Percentiles rank a stretch among this genome's conserved stretches.
phyloP scores from a whole-genome alignment of 2,113 vertebrate genomes.

The Chrysemys picta region DNA sequence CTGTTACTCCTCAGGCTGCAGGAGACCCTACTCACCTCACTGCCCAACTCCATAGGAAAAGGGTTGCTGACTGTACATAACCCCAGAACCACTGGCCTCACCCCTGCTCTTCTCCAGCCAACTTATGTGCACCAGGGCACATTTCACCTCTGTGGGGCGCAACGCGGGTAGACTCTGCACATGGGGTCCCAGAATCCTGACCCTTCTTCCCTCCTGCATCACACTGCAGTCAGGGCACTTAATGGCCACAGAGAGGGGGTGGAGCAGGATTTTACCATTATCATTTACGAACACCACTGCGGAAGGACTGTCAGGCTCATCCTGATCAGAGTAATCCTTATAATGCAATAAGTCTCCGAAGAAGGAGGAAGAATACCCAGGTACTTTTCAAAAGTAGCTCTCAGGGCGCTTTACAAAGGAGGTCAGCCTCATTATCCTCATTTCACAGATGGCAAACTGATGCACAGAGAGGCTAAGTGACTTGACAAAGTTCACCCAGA shows the following conservation, averaged over 20 bases:
- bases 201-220: neutral
- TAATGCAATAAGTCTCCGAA: neutral
- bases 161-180: neutral
- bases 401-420: too few species aligned
- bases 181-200: neutral
- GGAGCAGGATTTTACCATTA: neutral
- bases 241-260: neutral
- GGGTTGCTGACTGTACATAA: neutral
- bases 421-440: too few species aligned
- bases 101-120: neutral
- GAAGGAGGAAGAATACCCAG: neutral
- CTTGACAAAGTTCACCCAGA: too few species aligned
- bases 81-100: neutral
- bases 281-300: rapidly evolving
- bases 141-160: neutral
- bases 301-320: neutral
- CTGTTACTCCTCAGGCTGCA: conserved; percentile 13
- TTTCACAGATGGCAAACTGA: too few species aligned
- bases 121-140: neutral
- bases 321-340: neutral
- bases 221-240: rapidly evolving
- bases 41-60: neutral
- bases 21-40: neutral
- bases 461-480: too few species aligned
- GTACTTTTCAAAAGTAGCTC: too few species aligned